Evolutionary conservation across 2,113 vertebrate species (phyloP).

Genomic region (Myiozetetes cayanensis): DNA sequence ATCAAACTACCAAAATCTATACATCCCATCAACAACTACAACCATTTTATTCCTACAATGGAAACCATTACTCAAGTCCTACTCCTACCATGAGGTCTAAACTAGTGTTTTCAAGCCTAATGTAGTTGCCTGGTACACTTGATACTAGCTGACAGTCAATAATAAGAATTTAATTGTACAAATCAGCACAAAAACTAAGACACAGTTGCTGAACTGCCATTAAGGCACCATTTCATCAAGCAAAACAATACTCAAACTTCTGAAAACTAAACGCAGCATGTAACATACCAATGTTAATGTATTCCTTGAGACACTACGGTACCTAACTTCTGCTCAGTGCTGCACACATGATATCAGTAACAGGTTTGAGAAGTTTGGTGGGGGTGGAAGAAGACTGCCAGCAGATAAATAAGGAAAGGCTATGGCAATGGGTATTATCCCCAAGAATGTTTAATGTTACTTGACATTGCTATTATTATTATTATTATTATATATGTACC

Average conservation of each 20-base stretch:
- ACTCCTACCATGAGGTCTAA: background rate
- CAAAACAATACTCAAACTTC: background rate
- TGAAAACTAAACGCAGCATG: background rate
- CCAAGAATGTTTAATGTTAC: background rate
- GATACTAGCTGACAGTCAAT: background rate
- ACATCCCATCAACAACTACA: background rate
- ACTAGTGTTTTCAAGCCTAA: background rate
- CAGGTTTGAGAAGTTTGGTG: background rate
- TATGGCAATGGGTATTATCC: background rate
- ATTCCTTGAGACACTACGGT: background rate
- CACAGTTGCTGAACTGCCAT: background rate
- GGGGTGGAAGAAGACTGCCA: background rate
- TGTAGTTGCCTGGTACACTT: background rate
- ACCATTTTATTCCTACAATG: background rate
- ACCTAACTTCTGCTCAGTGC: background rate
- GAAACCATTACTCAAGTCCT: background rate
- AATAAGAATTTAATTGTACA: background rate
- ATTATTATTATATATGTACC: accelerated
- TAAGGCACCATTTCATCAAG: background rate
- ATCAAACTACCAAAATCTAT: background rate
- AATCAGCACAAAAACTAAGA: background rate
- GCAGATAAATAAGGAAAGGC: background rate
- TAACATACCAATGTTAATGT: background rate
- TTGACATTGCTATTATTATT: accelerated
- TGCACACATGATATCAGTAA: background rate